Evolutionary conservation across 1,140 invertebrate species (phyloP), one percentile per base, ranked within the genome.

Genomic region (Leucophenga varia): DNA sequence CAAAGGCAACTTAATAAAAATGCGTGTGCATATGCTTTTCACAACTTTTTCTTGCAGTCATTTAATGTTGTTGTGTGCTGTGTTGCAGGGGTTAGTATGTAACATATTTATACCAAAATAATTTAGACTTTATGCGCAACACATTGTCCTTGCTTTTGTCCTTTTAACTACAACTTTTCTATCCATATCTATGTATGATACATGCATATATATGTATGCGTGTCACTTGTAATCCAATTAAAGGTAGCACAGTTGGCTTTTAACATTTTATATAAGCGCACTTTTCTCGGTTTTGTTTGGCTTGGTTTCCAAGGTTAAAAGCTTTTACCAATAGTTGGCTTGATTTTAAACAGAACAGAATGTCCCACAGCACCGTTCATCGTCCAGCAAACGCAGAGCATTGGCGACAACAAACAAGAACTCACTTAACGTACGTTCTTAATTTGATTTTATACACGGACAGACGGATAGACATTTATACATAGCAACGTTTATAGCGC

Each of bases 221-320:
- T 16, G 32, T 35, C 5, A 6, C 5, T 64, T 67, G 54, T 70
- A 69, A 69, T 69, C 65, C 65, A 69, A 69, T 69, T 69, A 69
- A 65, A 69, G 65, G 65, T 51, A 59, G 65, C 61, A 61, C 63
- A 69, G 67, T 64, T 69, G 65, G 65, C 65, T 69, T 69, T 69
- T 69, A 69, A 54, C 56, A 59, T 56, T 53, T 48, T 32, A 31
- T 18, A n/a, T n/a, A n/a, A n/a, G n/a, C n/a, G n/a, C 13, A 30
- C n/a, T 34, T 13, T 4, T 31, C 4, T 12, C 39, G 43, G 40
- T 34, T 28, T 43, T 44, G 40, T 59, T n/a, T 54, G 59, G 55
- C 47, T n/a, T 55, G 63, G 63, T 55, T 63, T 56, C 59, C 63
- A 25, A 25, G 22, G 22, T 65, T 65, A 65, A 65, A 65, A 65